Percentiles rank a stretch among this genome's conserved stretches.
Evolutionary conservation across 2,888 invertebrate genomes (phyloP).

Genomic region (Drosophila algonquin): DNA sequence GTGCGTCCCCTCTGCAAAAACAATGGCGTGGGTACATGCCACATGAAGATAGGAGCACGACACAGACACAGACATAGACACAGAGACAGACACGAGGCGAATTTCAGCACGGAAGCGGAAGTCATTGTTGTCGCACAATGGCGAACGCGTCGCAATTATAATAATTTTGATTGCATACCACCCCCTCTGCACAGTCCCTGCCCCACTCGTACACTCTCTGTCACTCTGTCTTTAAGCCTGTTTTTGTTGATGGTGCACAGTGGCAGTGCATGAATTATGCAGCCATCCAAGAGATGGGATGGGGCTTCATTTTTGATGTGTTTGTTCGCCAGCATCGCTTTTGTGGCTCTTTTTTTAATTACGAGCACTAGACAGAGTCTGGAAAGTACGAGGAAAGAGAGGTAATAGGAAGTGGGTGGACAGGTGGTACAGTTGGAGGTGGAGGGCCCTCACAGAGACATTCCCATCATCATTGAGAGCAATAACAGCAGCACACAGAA

Average conservation of each 20-base stretch:
- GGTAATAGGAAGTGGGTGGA: slow-evolving; percentile 2
- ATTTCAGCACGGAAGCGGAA: slow-evolving; percentile 81
- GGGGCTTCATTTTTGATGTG: slow-evolving; percentile 29
- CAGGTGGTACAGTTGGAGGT: background rate
- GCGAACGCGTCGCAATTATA: slow-evolving; percentile 81
- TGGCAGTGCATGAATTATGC: slow-evolving; percentile 65
- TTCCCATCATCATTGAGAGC: background rate
- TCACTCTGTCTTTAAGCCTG: slow-evolving; percentile 9
- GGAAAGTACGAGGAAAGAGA: slow-evolving; percentile 5
- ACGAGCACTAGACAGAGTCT: slow-evolving; percentile 48
- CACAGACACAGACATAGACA: slow-evolving; percentile 9
- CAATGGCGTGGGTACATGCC: slow-evolving; percentile 33
- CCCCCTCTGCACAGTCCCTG: background rate
- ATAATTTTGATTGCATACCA: slow-evolving; percentile 79
- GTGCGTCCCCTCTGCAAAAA: slow-evolving; percentile 57
- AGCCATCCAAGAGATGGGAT: slow-evolving; percentile 23
- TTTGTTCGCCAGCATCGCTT: slow-evolving; percentile 24
- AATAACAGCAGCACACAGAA: background rate
- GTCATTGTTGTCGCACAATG: slow-evolving; percentile 81
- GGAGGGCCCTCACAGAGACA: slow-evolving; percentile 3
- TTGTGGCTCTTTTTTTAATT: slow-evolving; percentile 64
- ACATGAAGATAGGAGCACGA: slow-evolving; percentile 43
- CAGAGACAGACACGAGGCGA: slow-evolving; percentile 58
- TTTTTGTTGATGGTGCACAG: slow-evolving; percentile 58
- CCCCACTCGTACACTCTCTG: background rate